These are phyloP conservation scores for Marisa cornuarietis DNA, from an alignment of 1,140 invertebrate genomes.

Conservation along the genomic window DNA sequence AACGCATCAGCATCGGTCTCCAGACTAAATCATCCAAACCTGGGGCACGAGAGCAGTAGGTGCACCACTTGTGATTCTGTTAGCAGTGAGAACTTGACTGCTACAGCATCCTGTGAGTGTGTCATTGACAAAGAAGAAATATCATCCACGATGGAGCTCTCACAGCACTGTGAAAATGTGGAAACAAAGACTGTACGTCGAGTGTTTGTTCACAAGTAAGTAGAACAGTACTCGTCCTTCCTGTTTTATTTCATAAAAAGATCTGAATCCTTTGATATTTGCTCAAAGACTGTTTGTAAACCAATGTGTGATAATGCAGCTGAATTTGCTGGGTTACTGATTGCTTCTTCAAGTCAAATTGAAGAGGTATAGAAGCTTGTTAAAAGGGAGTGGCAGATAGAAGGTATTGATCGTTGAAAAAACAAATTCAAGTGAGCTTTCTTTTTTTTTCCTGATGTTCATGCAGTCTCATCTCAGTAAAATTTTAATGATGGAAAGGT, in stretches of 20 bases:
- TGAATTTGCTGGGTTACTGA: not conserved
- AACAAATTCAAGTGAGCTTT: not conserved
- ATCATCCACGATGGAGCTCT: not conserved
- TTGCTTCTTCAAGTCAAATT: not conserved
- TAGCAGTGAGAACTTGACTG: too few species aligned
- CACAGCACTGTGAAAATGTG: not conserved
- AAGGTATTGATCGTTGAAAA: not conserved
- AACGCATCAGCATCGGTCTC: not conserved
- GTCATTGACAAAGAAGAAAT: not conserved
- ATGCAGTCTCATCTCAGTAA: not conserved
- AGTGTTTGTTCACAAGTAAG: conserved; percentile 18
- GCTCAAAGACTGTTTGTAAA: not conserved
- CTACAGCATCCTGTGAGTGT: not conserved
- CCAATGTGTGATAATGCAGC: not conserved
- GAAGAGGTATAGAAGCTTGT: not conserved
- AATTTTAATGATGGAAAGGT: not conserved
- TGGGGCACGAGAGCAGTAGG: not conserved
- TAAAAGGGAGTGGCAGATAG: not conserved
- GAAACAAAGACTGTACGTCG: not conserved
- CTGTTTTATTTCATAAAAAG: not conserved
- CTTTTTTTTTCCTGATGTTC: not conserved
- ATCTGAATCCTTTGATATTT: not conserved
- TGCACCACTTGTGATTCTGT: not conserved
- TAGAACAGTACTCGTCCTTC: too few species aligned
- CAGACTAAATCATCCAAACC: not conserved